phyloP scores from a whole-genome alignment of 2,888 invertebrate species.

The Pristionchus mayeri region DNA sequence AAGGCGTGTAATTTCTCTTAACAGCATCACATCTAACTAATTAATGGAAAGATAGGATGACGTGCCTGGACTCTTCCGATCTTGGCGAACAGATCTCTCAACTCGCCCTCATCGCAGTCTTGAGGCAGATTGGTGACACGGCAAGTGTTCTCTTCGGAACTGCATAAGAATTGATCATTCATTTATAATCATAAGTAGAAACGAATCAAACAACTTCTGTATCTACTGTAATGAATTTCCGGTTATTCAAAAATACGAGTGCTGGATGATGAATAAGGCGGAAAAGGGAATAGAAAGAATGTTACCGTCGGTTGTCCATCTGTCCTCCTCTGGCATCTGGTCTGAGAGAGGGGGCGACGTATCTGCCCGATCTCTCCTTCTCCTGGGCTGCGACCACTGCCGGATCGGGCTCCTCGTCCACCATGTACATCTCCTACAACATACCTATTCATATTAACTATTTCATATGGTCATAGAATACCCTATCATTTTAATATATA shows the following conservation, averaged over 20 bases:
- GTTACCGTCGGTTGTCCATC: conserved; percentile 42
- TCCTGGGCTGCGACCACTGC: conserved; percentile 62
- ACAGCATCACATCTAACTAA: no score
- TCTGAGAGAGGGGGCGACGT: conserved; percentile 52
- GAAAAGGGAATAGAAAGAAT: neutral
- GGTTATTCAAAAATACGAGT: neutral
- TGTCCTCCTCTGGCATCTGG: conserved; percentile 25
- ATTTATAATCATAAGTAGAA: neutral
- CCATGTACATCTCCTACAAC: conserved; percentile 65
- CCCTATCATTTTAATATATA: no score
- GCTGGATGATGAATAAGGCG: neutral
- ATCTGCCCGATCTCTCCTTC: conserved; percentile 52
- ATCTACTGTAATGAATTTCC: neutral
- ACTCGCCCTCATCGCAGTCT: conserved; percentile 91
- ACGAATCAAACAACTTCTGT: neutral
- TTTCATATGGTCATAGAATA: no score
- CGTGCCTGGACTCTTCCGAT: conserved; percentile 82
- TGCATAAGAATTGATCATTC: conserved; percentile 47
- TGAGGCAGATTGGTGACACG: conserved; percentile 97
- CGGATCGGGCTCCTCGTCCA: conserved; percentile 62
- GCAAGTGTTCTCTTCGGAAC: conserved; percentile 84
- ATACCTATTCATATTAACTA: no score
- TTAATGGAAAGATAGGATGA: neutral
- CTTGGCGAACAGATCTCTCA: conserved; percentile 93
- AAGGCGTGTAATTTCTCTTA: no score